Conservation (phyloP, 2,113 vertebrate genomes). For the Trachemys scripta region DNA sequence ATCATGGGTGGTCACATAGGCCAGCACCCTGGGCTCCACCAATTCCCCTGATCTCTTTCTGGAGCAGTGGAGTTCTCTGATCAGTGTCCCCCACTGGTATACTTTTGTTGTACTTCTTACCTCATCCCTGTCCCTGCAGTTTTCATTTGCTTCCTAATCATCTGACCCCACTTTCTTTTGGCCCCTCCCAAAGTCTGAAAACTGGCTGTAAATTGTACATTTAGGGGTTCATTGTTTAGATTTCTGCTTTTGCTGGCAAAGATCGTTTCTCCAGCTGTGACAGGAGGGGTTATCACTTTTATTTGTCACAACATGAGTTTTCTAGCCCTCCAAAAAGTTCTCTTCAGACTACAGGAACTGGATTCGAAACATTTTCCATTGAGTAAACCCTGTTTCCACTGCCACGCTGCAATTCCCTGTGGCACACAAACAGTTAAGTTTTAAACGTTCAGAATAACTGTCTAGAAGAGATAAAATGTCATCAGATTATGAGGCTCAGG, state of each 20-base stretch:
- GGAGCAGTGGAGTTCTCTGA: background rate
- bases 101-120: background rate
- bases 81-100: background rate
- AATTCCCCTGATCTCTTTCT: background rate
- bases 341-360: background rate
- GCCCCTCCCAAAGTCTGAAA: background rate
- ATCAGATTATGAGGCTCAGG: background rate
- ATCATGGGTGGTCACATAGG: background rate
- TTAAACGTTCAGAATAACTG: background rate
- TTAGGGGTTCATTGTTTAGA: background rate
- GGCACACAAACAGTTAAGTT: background rate
- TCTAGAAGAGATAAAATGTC: constrained; percentile 24
- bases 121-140: background rate
- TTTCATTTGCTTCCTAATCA: background rate
- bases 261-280: background rate
- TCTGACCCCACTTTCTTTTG: background rate
- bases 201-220: background rate
- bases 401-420: background rate
- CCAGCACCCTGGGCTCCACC: background rate
- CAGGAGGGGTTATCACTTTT: background rate
- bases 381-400: background rate
- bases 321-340: background rate
- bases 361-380: background rate
- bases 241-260: background rate
- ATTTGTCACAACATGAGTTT: background rate